Evolutionary conservation across 2,888 invertebrate genomes (phyloP).

Genomic region (Micoletzkya japonica): DNA sequence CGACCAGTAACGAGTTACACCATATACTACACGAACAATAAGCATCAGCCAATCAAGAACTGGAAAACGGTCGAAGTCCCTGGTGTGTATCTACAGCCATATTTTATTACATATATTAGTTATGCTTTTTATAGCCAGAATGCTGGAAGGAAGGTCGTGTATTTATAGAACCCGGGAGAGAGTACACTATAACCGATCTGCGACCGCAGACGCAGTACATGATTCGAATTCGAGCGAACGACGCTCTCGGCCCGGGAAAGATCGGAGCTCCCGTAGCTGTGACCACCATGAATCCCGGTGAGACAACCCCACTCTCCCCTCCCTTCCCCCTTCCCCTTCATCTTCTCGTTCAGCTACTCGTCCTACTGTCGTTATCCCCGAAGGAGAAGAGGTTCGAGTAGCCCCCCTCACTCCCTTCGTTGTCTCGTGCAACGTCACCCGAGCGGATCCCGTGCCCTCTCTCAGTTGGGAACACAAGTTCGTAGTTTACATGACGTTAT

Average conservation of each 20-base stretch:
- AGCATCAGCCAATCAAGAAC: constrained; percentile 56
- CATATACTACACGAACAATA: constrained; percentile 61
- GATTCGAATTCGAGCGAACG: constrained; percentile 59
- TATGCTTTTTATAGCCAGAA: too few relatives aligned
- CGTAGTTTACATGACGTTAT: constrained; percentile 11
- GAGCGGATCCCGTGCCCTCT: constrained; percentile 57
- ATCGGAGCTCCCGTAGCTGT: constrained; percentile 57
- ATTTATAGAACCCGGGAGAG: constrained; percentile 10
- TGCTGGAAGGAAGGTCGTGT: too few relatives aligned
- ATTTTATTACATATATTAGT: not conserved
- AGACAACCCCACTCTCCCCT: not conserved
- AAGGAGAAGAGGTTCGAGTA: constrained; percentile 57
- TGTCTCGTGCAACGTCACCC: constrained; percentile 57
- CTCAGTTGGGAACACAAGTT: constrained; percentile 56
- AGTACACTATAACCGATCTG: constrained; percentile 51
- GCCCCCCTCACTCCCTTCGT: constrained; percentile 55
- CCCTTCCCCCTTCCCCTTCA: not conserved
- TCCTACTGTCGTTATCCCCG: constrained; percentile 56
- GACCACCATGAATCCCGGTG: constrained; percentile 52
- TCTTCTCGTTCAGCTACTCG: constrained; percentile 43
- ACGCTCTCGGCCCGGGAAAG: constrained; percentile 58
- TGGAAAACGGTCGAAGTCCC: constrained; percentile 56
- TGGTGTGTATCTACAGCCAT: constrained; percentile 29
- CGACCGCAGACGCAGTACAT: constrained; percentile 56
- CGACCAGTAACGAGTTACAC: constrained; percentile 61